Conservation (phyloP, 2,888 invertebrate genomes). For the Brachyopa scutellaris region DNA sequence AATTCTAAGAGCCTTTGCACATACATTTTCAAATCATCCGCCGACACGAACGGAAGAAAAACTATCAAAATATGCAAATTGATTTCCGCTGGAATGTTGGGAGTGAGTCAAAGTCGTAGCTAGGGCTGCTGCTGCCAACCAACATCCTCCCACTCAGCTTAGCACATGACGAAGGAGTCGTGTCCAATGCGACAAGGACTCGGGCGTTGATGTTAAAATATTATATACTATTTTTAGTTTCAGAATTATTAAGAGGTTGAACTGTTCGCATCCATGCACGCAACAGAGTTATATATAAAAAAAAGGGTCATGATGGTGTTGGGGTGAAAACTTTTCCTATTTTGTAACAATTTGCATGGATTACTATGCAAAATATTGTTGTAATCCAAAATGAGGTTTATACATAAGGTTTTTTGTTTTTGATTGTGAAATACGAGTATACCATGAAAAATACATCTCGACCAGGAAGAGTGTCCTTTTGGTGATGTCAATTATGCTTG, state of each 20-base stretch:
- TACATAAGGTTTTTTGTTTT: too few relatives aligned
- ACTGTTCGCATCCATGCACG: constrained; percentile 27
- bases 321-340: constrained; percentile 33
- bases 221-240: constrained; percentile 31
- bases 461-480: too few relatives aligned
- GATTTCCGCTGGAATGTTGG: constrained; percentile 60
- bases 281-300: background rate
- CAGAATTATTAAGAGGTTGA: constrained; percentile 1
- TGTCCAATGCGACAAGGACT: constrained; percentile 39
- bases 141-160: background rate
- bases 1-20: background rate
- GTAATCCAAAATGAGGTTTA: too few relatives aligned
- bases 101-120: too few relatives aligned
- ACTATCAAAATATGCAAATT: constrained; percentile 72
- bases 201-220: constrained; percentile 40
- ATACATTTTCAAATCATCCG: constrained; percentile 37
- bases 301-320: background rate
- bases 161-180: constrained; percentile 17
- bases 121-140: too few relatives aligned
- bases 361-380: constrained; percentile 55
- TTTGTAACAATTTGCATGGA: constrained; percentile 61
- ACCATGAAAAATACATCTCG: too few relatives aligned
- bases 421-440: too few relatives aligned
- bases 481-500: too few relatives aligned
- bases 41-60: constrained; percentile 31